Base-by-base conservation (phyloP, 2,113 vertebrate genomes). In the Carettochelys insculpta region DNA sequence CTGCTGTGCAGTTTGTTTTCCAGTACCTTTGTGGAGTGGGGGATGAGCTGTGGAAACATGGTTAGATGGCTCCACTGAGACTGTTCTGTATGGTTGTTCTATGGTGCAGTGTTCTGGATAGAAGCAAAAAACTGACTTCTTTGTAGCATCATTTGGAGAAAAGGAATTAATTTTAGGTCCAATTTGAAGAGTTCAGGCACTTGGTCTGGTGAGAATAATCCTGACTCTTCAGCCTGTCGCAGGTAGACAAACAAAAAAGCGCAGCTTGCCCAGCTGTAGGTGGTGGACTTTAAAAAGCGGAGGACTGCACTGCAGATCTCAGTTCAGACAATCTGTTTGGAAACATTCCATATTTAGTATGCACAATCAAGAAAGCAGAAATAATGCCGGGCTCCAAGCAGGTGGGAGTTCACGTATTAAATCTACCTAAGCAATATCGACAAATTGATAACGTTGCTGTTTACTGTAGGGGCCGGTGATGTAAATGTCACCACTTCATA, bases 221-320 rank as follows among this genome's bases (percentile, higher is more conserved):
- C 0, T 0, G 12, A 20, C 3, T 4, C 1, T 5, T 65, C 9
- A 71, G 29, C 19, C 1, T 2, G n/a, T 9, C 22, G 2, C 3
- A 1, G 83, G 65, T 11, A 2, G 53, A 53, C 61, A 68, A 68
- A n/a, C 8, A 47, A 77, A 6, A 11, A 80, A 75, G 79, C 3
- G 0, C 25, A 14, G 14, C 48, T 24, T 78, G 27, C 27, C 10
- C 80, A 85, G 76, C 85, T 53, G 53, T 3, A n/a, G 31, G 3
- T 14, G 11, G 41, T 0, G 2, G 34, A 22, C 0, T 43, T 82
- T 68, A 29, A 2, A 1, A 45, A 1, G 8, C 0, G 0, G 22
- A 13, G 82, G 52, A 2, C 2, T 8, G 6, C 41, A 0, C 0
- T 1, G 77, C n/a, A 12, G 54, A 4, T 5, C 56, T 20, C 0